Percentiles rank a stretch among this genome's conserved stretches.
These are phyloP conservation scores for Falcaria lacertinaria DNA, from an alignment of 2,888 invertebrate species.

Conservation along the genomic window DNA sequence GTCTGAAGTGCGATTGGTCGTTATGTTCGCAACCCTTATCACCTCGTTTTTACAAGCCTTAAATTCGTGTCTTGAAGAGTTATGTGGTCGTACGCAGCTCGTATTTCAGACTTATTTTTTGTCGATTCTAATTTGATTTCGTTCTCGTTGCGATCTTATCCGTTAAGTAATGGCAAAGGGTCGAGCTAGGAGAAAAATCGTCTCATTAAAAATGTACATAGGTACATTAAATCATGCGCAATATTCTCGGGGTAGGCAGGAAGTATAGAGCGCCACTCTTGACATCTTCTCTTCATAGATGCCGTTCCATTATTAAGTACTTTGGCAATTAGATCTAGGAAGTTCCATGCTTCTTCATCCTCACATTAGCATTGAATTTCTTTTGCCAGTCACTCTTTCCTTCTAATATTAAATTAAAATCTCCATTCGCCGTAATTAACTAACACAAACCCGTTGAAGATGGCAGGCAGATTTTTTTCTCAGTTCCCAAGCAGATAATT, in stretches of 20 bases:
- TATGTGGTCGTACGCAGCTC: background rate
- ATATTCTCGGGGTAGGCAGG: too few relatives aligned
- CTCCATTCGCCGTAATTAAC: too few relatives aligned
- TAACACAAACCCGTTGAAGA: too few relatives aligned
- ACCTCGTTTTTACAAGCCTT: background rate
- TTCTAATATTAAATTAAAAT: background rate
- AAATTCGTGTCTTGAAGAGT: background rate
- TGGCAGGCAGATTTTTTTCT: slow-evolving; percentile 10
- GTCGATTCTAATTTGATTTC: slow-evolving; percentile 1
- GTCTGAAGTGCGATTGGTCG: background rate
- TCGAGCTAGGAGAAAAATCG: background rate
- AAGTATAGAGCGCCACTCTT: too few relatives aligned
- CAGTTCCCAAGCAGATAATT: slow-evolving; percentile 42
- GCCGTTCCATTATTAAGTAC: too few relatives aligned
- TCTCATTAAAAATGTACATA: background rate
- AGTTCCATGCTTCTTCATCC: too few relatives aligned
- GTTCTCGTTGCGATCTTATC: background rate
- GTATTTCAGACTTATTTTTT: background rate
- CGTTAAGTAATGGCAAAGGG: background rate
- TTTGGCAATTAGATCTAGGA: too few relatives aligned
- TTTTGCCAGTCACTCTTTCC: too few relatives aligned
- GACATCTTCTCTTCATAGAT: too few relatives aligned
- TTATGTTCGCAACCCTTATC: background rate
- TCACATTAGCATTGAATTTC: too few relatives aligned
- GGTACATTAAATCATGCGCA: too few relatives aligned